A percentile compares a stretch with the other conserved stretches of the same genome.
Conservation (phyloP, 2,113 vertebrate genomes). For the Helogale parvula region DNA sequence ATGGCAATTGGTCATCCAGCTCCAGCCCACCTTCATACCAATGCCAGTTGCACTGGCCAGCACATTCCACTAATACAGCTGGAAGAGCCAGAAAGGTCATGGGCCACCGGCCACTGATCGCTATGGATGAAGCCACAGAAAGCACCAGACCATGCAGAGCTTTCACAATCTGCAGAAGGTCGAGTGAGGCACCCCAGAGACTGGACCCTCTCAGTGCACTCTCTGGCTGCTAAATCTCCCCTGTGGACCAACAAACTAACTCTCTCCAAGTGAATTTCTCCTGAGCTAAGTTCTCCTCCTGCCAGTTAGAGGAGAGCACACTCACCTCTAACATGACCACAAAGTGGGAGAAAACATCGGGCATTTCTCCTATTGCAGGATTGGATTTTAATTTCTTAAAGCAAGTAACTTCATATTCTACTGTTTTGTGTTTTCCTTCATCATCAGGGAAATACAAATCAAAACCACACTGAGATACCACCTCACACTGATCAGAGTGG, state of each 20-base stretch:
- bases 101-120: slow-evolving; percentile 92
- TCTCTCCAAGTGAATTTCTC: not conserved
- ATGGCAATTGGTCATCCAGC: slow-evolving; percentile 87
- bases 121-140: slow-evolving; percentile 89
- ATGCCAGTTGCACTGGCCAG: slow-evolving; percentile 96
- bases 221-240: not conserved
- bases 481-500: no score
- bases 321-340: not conserved
- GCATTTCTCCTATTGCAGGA: not conserved
- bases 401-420: not conserved
- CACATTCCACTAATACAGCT: slow-evolving; percentile 96
- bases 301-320: not conserved
- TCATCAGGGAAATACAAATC: no score
- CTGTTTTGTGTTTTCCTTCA: not conserved
- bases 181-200: slow-evolving; percentile 67
- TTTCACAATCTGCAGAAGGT: slow-evolving; percentile 88
- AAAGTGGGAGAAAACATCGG: not conserved
- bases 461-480: no score
- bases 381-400: not conserved
- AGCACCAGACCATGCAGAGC: slow-evolving; percentile 91
- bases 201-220: fast-evolving
- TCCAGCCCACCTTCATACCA: slow-evolving; percentile 94
- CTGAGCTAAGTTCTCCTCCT: not conserved
- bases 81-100: slow-evolving; percentile 92
- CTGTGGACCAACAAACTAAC: not conserved